Evolutionary conservation across 2,888 invertebrate genomes (phyloP), one percentile per base, ranked within the genome.

Genomic region (Myopa testacea): DNA sequence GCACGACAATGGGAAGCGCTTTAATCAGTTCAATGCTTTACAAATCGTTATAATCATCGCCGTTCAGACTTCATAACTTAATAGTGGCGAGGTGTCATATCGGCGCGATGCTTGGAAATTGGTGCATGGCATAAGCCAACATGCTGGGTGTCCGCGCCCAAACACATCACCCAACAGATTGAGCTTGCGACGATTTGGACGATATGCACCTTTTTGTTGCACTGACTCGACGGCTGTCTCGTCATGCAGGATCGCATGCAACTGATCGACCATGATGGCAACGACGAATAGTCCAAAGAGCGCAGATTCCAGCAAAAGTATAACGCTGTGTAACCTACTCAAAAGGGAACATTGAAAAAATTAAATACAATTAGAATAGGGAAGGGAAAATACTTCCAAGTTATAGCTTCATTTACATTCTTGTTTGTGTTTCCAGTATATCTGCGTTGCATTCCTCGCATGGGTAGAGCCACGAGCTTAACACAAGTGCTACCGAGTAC

Each of bases 231-330:
- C 93, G 0, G 94, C 94, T 34, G 96, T 96, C 89, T 96, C 95
- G 85, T 96, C 96, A 78, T 93, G 92, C 81, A 95, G 91, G 84
- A 96, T 95, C 10, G 95, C 95, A 87, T 95, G 94, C 82, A 96
- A 90, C 89, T 96, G 95, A 90, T 96, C 96, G 82, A 95, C 93
- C 89, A 96, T 92, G 81, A 97, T 96, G 63, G 95, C 95, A 78
- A 94, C 91, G 19, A 96, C 96, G 89, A 97, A 97, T 86, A 97
- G 92, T 10, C 96, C 96, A 90, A 97, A 97, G 40, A 97, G 90
- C 8, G 94, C 92, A 78, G 95, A 93, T 88, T 96, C 96, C 88
- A 97, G 89, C 78, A 95, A 91, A 81, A 96, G 90, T 83, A 95
- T 93, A 71, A 96, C 93, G 82, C 94, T 94, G 88, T 97, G 96